Base-by-base conservation (phyloP, 2,888 invertebrate genomes). In the Spodoptera exigua region DNA sequence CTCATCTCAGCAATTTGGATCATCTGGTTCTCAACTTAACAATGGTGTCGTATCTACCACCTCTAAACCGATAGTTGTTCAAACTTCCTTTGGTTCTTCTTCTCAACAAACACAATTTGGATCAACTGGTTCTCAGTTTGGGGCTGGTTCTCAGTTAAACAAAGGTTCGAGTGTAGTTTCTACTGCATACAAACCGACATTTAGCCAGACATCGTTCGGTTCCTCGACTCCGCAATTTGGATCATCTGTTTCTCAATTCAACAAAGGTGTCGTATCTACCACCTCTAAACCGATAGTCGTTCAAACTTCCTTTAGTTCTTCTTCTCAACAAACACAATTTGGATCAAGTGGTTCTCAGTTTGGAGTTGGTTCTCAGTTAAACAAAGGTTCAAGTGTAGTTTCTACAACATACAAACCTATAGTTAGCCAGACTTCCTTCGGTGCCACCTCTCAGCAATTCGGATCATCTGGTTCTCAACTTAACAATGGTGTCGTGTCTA, bases 341-440 rank as follows among this genome's bases (percentile, higher is more conserved):
- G 56, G 40, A 0, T 35, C 27, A 32, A 46, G 7, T 44, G 12
- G 16, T 18, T 46, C 53, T 4, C 55, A 55, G 17, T 57, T 47
- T 1, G 21, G 61, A 13, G 44, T 53, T 9, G 59, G 48, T 11
- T n/a, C 36, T 16, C 51, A 47, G 9, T 32, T 39, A 18, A 17
- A 18, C 4, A 44, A 48, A 36, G 52, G 51, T 12, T 35, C 36
- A 0, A 39, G 40, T 13, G 35, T 17, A 0, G 21, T 17, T 47
- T 56, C 46, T 1, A 17, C 66, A 4, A 17, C 41, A 10, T 2
- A 4, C 14, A 62, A 65, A 10, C 61, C 61, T 37, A 36, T 12
- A 12, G n/a, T 36, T 36, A 27, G 27, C 27, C 27, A 27, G 9
- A 27, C 39, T 36, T 36, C 59, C 32, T 17, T 65, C 3, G 66